phyloP scores from a whole-genome alignment of 2,888 invertebrate species.

The Drosophila aldrichi region DNA sequence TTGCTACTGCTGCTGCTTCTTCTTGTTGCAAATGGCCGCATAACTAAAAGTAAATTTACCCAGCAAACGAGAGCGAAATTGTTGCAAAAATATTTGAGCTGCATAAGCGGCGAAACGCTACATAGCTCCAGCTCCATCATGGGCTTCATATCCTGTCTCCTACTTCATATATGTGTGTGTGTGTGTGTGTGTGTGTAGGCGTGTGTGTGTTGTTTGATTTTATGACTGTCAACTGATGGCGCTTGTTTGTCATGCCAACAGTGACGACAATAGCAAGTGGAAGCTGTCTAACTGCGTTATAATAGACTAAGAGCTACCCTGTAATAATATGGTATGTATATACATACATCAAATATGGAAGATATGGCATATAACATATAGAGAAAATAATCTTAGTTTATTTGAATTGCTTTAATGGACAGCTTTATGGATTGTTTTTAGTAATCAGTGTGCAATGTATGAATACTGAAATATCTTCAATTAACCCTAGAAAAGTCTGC shows the following conservation, averaged over 20 bases:
- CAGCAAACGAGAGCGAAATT: conserved; percentile 72
- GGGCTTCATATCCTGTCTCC: conserved; percentile 8
- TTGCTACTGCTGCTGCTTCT: conserved; percentile 10
- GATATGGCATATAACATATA: background rate
- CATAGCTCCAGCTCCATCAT: conserved; percentile 1
- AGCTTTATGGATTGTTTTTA: no score
- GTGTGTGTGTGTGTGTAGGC: conserved; percentile 16
- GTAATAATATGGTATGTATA: background rate
- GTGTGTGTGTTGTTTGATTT: conserved; percentile 61
- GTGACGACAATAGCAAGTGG: conserved; percentile 10
- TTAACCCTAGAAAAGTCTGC: background rate
- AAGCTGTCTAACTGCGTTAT: background rate
- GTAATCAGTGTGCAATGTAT: background rate
- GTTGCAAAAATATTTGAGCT: conserved; percentile 76
- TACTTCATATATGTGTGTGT: conserved; percentile 25
- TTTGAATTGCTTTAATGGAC: no score
- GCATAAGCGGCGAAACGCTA: conserved; percentile 60
- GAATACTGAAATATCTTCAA: background rate
- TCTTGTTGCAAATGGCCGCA: conserved; percentile 67
- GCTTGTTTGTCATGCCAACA: conserved; percentile 70
- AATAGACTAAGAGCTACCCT: conserved; percentile 2
- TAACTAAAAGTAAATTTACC: conserved; percentile 74
- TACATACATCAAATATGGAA: background rate
- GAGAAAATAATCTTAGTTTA: no score
- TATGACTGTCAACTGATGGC: conserved; percentile 72